Conservation (phyloP, 2,113 vertebrate species). For the Pyxicephalus adspersus region DNA sequence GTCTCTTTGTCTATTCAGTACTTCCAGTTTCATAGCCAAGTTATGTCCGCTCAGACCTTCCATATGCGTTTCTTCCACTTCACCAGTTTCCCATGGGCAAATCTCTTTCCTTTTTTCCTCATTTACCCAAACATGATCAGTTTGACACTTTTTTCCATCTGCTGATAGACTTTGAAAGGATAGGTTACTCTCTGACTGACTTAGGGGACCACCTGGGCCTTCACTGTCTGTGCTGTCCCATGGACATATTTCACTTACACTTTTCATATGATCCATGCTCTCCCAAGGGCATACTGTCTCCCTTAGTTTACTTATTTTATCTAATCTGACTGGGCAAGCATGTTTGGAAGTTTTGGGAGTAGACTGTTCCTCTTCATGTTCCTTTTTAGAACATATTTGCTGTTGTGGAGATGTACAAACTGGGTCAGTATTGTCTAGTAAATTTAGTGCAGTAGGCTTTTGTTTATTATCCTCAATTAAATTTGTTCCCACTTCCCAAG, state of each 20-base stretch:
- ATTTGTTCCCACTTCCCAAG: background rate
- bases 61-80: background rate
- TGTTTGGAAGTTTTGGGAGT: constrained; percentile 21
- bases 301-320: constrained; percentile 53
- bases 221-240: constrained; percentile 61
- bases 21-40: constrained; percentile 25
- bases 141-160: background rate
- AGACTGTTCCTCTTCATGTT: constrained; percentile 22
- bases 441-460: background rate
- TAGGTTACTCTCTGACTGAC: constrained; percentile 40
- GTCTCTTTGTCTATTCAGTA: background rate
- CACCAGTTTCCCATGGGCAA: constrained; percentile 53
- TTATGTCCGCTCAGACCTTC: constrained; percentile 1
- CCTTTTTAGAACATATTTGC: background rate
- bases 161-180: constrained; percentile 35
- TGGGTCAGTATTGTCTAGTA: constrained; percentile 26
- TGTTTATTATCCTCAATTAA: background rate
- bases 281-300: constrained; percentile 58
- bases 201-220: constrained; percentile 3
- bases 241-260: constrained; percentile 63
- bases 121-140: background rate
- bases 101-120: constrained; percentile 14
- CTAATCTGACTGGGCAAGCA: constrained; percentile 39
- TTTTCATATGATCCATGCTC: background rate
- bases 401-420: background rate